Conservation (phyloP, 2,888 invertebrate genomes). For the Frankliniella intonsa region DNA sequence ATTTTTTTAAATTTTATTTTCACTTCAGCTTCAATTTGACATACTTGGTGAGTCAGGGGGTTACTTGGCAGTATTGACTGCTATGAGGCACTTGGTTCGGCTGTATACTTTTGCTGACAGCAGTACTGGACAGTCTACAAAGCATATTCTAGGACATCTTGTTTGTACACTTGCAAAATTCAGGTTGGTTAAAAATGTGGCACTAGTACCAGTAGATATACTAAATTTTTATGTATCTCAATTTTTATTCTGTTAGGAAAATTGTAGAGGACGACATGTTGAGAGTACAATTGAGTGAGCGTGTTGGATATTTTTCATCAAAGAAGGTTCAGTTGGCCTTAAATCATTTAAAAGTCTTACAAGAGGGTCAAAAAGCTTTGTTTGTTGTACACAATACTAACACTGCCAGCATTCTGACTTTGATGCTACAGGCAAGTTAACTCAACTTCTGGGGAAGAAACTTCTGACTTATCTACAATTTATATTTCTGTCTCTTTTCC, state of each 20-base stretch:
- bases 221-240: neutral
- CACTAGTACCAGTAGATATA: neutral
- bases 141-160: neutral
- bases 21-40: neutral
- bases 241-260: neutral
- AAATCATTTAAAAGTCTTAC: neutral
- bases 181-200: neutral
- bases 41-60: neutral
- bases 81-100: neutral
- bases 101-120: neutral
- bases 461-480: neutral
- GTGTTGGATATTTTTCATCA: neutral
- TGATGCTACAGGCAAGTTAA: neutral
- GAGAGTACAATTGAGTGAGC: neutral
- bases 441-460: neutral
- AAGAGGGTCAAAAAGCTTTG: neutral
- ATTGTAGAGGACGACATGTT: constrained; percentile 4
- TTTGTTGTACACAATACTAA: neutral
- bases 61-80: neutral
- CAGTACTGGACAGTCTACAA: neutral
- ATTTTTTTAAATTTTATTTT: neutral
- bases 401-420: neutral
- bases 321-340: neutral
- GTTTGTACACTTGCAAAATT: neutral
- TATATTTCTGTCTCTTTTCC: neutral